These are phyloP conservation scores for Euborellia annulipes DNA, from an alignment of 1,140 invertebrate species.

Conservation along the genomic window DNA sequence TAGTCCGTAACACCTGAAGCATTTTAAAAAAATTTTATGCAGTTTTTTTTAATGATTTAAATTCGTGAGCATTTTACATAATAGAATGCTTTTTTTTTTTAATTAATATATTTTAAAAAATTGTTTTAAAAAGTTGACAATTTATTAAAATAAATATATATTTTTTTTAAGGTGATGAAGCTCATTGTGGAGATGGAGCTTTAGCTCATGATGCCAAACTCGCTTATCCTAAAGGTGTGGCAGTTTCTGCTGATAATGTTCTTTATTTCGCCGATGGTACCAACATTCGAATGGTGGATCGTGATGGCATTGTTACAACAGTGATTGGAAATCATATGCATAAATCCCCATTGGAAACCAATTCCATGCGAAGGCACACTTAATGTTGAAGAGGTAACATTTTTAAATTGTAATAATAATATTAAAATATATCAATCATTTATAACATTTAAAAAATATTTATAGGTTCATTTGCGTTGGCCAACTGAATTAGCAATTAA, in stretches of 20 bases:
- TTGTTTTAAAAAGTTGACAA: too few species aligned
- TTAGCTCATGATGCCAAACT: constrained; percentile 81
- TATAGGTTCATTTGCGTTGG: constrained; percentile 78
- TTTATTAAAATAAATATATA: too few species aligned
- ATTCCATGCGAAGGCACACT: constrained; percentile 87
- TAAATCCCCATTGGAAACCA: constrained; percentile 87
- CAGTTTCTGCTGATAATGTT: constrained; percentile 73
- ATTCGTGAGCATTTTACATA: too few species aligned
- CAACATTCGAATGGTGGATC: constrained; percentile 82
- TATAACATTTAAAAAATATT: constrained; percentile 4
- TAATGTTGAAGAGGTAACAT: constrained; percentile 62
- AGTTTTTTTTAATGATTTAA: too few species aligned
- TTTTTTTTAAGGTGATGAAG: constrained; percentile 48
- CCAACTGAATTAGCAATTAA: constrained; percentile 87
- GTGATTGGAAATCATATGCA: constrained; percentile 92
- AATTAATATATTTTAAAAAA: too few species aligned
- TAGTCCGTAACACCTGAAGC: too few species aligned
- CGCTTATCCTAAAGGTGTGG: constrained; percentile 89
- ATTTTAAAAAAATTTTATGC: too few species aligned
- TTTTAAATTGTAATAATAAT: not conserved
- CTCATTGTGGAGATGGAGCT: constrained; percentile 90
- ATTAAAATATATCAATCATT: too few species aligned
- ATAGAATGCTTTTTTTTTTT: too few species aligned
- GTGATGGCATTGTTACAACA: constrained; percentile 82
- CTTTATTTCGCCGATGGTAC: constrained; percentile 85